phyloP scores from a whole-genome alignment of 2,888 invertebrate genomes.

The Papilio elwesi region DNA sequence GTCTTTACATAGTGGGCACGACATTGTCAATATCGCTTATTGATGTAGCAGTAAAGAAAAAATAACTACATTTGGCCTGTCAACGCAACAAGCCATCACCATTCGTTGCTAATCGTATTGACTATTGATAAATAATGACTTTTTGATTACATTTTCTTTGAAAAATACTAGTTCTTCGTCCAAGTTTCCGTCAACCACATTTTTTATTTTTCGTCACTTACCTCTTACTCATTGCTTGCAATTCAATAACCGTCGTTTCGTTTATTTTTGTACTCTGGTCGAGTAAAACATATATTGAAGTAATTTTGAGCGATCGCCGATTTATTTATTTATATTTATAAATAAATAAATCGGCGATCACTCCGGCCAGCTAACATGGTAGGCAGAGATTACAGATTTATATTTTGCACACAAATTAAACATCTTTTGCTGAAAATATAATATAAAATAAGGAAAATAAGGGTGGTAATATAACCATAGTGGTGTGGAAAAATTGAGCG shows the following conservation, averaged over 20 bases:
- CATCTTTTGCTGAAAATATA: not conserved
- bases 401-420: not conserved
- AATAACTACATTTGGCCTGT: not conserved
- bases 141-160: conserved; percentile 2
- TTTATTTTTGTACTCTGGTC: not conserved
- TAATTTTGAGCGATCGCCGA: not conserved
- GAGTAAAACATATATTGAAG: not conserved
- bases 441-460: not conserved
- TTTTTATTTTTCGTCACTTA: conserved; percentile 15
- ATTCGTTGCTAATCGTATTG: conserved; percentile 43
- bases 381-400: too few relatives aligned
- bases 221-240: not conserved
- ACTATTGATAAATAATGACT: conserved; percentile 47
- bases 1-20: too few relatives aligned
- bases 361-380: not conserved
- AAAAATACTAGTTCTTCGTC: conserved; percentile 1
- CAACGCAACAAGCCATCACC: not conserved
- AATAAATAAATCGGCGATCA: not conserved
- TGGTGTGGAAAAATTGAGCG: too few relatives aligned
- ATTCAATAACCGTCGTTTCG: not conserved
- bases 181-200: conserved; percentile 8
- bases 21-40: not conserved
- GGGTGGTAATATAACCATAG: too few relatives aligned
- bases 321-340: too few relatives aligned
- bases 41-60: not conserved